These are phyloP conservation scores for Lasioglossum zephyrum DNA, from an alignment of 2,888 invertebrate genomes.

Conservation along the genomic window DNA sequence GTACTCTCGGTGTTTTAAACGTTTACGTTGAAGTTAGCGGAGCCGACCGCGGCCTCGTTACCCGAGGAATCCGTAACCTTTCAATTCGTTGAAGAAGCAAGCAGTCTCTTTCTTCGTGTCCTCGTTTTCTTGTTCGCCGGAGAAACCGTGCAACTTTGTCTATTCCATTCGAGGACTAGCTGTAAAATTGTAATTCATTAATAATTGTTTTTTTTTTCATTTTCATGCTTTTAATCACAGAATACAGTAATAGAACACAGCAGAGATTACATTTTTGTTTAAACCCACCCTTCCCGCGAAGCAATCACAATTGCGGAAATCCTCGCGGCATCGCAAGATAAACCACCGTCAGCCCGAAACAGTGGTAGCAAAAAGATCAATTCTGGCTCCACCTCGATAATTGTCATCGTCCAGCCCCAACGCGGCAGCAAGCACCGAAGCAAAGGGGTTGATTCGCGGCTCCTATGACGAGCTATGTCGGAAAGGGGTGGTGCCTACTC, in stretches of 20 bases:
- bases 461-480: neutral
- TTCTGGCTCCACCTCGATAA: neutral
- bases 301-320: neutral
- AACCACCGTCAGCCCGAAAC: neutral
- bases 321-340: neutral
- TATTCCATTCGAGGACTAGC: too few relatives aligned
- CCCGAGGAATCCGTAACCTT: slow-evolving; percentile 3
- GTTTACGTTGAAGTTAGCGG: slow-evolving; percentile 66
- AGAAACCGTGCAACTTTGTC: slow-evolving; percentile 12
- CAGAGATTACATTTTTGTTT: neutral
- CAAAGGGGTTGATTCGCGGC: neutral
- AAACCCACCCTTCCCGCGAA: neutral
- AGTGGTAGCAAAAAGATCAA: neutral
- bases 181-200: neutral
- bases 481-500: neutral
- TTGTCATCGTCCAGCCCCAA: neutral
- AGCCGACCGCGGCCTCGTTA: slow-evolving; percentile 31
- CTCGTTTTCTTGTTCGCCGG: neutral
- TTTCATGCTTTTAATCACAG: neutral
- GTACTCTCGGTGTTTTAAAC: slow-evolving; percentile 62
- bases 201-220: neutral
- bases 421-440: neutral
- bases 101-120: neutral
- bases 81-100: neutral
- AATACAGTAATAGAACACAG: neutral